These are phyloP conservation scores for Apamea crenata DNA, from an alignment of 2,888 invertebrate species.

Conservation along the genomic window DNA sequence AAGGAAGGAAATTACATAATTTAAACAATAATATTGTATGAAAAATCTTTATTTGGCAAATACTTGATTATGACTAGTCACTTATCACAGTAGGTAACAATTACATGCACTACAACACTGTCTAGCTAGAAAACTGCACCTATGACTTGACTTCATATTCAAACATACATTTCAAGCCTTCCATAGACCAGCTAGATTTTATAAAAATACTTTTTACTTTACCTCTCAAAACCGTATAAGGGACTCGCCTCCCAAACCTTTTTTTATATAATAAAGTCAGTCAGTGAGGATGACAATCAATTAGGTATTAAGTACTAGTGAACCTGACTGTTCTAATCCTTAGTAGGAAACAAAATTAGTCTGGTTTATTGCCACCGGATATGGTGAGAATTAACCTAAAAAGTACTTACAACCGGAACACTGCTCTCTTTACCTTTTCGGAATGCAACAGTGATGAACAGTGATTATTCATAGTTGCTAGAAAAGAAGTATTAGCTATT, in stretches of 20 bases:
- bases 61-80: conserved; percentile 64
- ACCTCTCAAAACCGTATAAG: neutral
- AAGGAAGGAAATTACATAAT: conserved; percentile 12
- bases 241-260: neutral
- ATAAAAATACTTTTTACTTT: neutral
- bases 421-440: too few relatives aligned
- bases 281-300: neutral
- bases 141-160: neutral
- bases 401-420: too few relatives aligned
- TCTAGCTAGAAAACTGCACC: neutral
- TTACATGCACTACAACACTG: neutral
- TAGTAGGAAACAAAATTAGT: neutral
- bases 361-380: neutral
- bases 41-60: conserved; percentile 57
- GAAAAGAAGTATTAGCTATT: neutral
- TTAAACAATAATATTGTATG: conserved; percentile 12
- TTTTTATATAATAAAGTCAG: neutral
- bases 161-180: neutral
- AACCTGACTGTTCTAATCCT: neutral
- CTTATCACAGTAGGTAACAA: conserved; percentile 66
- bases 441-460: neutral
- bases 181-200: neutral
- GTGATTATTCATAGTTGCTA: neutral
- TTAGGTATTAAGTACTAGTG: neutral
- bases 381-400: neutral